Evolutionary conservation across 2,888 invertebrate genomes (phyloP), one percentile per base, ranked within the genome.

Genomic region (Drosophila setosimentum): DNA sequence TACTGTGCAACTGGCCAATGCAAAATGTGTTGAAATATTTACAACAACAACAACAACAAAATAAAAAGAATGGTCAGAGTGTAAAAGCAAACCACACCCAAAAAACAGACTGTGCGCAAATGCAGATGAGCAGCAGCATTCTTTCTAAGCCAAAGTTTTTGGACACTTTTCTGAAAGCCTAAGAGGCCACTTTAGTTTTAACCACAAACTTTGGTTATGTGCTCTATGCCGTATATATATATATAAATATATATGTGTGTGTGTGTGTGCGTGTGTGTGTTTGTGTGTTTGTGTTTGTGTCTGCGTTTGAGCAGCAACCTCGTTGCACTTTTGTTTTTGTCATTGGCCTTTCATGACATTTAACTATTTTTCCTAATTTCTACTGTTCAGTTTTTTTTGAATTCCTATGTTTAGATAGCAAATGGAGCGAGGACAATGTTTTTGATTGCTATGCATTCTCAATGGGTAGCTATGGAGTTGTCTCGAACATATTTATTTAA

Each of bases 161-260:
- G 83, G 83, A 83, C 83, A 89, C 75, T 87, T 89, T 89, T 75
- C 48, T 82, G 84, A 87, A 87, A 84, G 82, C 82, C 87, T 89
- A 85, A 85, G 78, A 82, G 85, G 85, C 89, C 89, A 85, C 89
- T 85, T 90, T 83, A 88, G 76, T 88, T 83, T 81, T 79, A 83
- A 81, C 85, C 85, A 67, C 86, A 86, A 86, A 89, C 79, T 90
- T 89, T 89, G 24, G 24, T 24, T 2, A 16, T 45, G 24, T 45
- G 82, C 78, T 73, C 18, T 32, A 3, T 51, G 30, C 50, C 30
- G 2, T 27, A 18, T 18, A 8, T 8, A n/a, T n/a, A n/a, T n/a
- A n/a, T n/a, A n/a, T n/a, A n/a, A n/a, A n/a, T n/a, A n/a, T 37
- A 8, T 42, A 13, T 42, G 21, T 48, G 24, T 48, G 8, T 30